Evolutionary conservation across 2,113 vertebrate genomes (phyloP).

Genomic region (Erythrocebus patas): DNA sequence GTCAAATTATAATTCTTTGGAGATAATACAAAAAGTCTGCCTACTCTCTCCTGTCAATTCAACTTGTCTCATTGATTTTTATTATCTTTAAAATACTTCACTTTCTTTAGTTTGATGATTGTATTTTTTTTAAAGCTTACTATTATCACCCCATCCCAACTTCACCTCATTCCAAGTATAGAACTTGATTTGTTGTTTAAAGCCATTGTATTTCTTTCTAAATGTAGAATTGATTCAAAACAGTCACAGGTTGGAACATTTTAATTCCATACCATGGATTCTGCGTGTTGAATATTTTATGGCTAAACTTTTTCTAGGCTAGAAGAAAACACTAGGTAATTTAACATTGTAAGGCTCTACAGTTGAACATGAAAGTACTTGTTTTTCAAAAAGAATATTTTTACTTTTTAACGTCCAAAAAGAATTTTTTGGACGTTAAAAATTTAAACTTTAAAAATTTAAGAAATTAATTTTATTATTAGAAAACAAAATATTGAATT

Average conservation of each 20-base stretch:
- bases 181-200: neutral
- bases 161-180: neutral
- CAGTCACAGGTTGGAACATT: neutral
- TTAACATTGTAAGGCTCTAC: neutral
- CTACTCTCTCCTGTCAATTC: neutral
- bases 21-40: neutral
- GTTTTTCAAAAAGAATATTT: neutral
- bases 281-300: neutral
- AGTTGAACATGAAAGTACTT: neutral
- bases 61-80: neutral
- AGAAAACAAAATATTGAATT: neutral
- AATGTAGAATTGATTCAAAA: neutral
- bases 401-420: neutral
- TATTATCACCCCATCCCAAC: neutral
- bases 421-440: neutral
- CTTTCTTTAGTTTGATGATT: neutral
- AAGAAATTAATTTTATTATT: neutral
- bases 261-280: neutral
- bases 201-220: neutral
- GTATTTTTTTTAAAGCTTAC: neutral
- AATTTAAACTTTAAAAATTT: neutral
- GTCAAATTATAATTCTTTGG: neutral
- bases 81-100: neutral
- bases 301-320: neutral
- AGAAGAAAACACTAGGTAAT: neutral